phyloP scores from a whole-genome alignment of 1,140 invertebrate genomes.

The Uloborus diversus region DNA sequence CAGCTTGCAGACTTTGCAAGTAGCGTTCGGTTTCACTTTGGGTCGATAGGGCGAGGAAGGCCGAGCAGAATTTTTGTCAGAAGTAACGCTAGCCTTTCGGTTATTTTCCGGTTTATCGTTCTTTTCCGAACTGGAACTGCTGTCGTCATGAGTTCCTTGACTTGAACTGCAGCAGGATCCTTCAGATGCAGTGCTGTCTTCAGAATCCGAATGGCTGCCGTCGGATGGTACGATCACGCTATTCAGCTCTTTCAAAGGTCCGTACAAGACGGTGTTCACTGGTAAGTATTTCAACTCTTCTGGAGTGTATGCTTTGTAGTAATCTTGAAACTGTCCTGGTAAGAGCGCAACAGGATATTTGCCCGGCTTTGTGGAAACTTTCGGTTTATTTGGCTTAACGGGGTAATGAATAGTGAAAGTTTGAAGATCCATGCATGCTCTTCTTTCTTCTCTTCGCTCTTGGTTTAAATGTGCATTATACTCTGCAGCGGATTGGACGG shows the following conservation, averaged over 20 bases:
- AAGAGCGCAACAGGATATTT: slow-evolving; percentile 90
- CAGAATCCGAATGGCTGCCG: slow-evolving; percentile 60
- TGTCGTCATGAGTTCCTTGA: slow-evolving; percentile 18
- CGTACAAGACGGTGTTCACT: slow-evolving; percentile 86
- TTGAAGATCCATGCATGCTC: slow-evolving; percentile 68
- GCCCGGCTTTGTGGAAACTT: slow-evolving; percentile 69
- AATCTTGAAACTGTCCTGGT: slow-evolving; percentile 91
- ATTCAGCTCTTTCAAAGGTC: slow-evolving; percentile 69
- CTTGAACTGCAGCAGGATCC: slow-evolving; percentile 49
- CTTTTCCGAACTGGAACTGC: slow-evolving; percentile 68
- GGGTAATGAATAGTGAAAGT: slow-evolving; percentile 76
- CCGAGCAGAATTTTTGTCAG: slow-evolving; percentile 5
- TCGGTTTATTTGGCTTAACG: slow-evolving; percentile 61
- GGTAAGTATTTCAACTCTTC: slow-evolving; percentile 82
- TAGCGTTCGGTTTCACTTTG: slow-evolving; percentile 44
- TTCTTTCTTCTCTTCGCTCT: slow-evolving; percentile 74
- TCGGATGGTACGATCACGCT: slow-evolving; percentile 47
- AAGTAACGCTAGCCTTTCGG: neutral
- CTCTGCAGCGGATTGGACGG: slow-evolving; percentile 83
- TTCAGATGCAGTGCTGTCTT: slow-evolving; percentile 61
- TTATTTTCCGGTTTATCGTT: slow-evolving; percentile 62
- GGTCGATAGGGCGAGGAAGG: slow-evolving; percentile 2
- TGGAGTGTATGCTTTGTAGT: slow-evolving; percentile 76
- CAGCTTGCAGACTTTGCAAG: slow-evolving; percentile 67
- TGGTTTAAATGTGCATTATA: slow-evolving; percentile 90